A percentile compares a stretch with the other conserved stretches of the same genome.
Conservation (phyloP, 2,797 vertebrate species). For the Enteromius paludinosus region DNA sequence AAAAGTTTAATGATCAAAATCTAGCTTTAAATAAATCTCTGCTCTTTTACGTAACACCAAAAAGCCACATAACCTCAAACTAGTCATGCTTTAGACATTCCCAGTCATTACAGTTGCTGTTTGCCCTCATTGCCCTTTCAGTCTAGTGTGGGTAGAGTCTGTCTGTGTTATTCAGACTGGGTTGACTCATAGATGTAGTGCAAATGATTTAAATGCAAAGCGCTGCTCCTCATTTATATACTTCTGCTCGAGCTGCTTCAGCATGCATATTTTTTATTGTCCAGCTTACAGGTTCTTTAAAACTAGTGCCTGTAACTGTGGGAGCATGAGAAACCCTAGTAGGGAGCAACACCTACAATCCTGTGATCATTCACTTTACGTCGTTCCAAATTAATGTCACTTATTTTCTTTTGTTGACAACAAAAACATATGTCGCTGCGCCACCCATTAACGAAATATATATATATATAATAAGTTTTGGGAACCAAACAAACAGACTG, state of each 20-base stretch:
- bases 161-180: constrained; percentile 18
- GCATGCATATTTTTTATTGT: background rate
- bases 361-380: background rate
- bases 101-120: constrained; percentile 10
- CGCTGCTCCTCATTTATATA: background rate
- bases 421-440: background rate
- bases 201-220: constrained; percentile 7
- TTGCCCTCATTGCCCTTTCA: constrained; percentile 19
- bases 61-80: constrained; percentile 19
- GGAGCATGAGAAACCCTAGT: background rate
- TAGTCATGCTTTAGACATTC: background rate
- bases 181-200: constrained; percentile 12
- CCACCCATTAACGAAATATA: too few species aligned
- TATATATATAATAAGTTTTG: background rate
- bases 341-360: background rate
- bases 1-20: background rate
- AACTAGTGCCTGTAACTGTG: background rate
- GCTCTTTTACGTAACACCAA: background rate
- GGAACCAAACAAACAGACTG: background rate
- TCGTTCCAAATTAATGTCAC: background rate
- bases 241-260: background rate
- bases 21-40: constrained; percentile 16
- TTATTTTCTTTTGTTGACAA: background rate
- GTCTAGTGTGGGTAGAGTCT: constrained; percentile 14
- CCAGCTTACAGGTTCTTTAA: background rate